Evolutionary conservation across 2,888 invertebrate genomes (phyloP).

Genomic region (Phania funesta): DNA sequence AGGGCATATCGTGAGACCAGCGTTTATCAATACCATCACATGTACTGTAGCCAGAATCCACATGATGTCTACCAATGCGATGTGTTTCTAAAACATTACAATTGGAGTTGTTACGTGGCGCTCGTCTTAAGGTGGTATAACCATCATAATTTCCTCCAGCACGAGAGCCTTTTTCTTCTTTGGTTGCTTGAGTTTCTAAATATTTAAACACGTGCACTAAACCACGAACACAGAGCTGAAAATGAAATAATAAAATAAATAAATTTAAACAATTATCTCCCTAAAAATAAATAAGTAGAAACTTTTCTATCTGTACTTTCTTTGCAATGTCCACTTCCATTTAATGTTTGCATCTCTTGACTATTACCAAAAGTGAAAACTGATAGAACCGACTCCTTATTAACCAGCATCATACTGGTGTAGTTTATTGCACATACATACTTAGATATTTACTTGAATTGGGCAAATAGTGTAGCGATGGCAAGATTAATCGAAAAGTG

Average conservation of each 20-base stretch:
- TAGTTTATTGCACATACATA: too few species aligned
- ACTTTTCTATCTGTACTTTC: too few species aligned
- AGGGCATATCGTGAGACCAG: constrained; percentile 88
- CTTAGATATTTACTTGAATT: too few species aligned
- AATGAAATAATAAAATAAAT: neutral
- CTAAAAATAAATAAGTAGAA: neutral
- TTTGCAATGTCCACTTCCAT: too few species aligned
- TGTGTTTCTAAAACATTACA: constrained; percentile 76
- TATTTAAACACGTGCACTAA: constrained; percentile 97
- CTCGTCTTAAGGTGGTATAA: constrained; percentile 78
- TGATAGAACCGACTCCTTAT: too few species aligned
- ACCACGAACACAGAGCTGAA: constrained; percentile 88
- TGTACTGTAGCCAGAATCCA: constrained; percentile 94
- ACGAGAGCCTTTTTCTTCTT: constrained; percentile 81
- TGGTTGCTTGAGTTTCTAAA: constrained; percentile 92
- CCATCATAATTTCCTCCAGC: constrained; percentile 80
- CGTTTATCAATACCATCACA: constrained; percentile 90
- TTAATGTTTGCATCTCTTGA: too few species aligned
- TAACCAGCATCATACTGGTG: too few species aligned
- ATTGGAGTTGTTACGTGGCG: constrained; percentile 76
- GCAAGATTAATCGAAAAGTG: too few species aligned
- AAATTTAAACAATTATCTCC: neutral
- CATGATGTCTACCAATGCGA: constrained; percentile 83
- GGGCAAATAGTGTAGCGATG: too few species aligned
- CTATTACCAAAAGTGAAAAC: too few species aligned